These are phyloP conservation scores for Drosophila colorata DNA, from an alignment of 2,888 invertebrate species.

Conservation along the genomic window DNA sequence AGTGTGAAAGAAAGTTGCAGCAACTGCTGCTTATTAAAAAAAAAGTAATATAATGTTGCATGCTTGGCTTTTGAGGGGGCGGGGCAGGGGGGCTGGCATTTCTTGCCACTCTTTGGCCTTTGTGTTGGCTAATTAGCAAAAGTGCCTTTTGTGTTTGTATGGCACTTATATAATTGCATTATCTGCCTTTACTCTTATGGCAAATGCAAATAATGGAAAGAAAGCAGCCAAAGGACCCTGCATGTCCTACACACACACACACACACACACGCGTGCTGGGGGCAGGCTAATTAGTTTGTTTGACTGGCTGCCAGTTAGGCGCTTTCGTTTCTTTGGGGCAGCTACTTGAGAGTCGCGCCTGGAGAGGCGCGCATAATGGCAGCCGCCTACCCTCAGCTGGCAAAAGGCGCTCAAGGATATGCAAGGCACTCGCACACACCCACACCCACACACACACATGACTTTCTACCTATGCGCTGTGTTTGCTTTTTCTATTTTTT, in stretches of 20 bases:
- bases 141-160: conserved; percentile 66
- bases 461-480: conserved; percentile 25
- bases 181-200: conserved; percentile 67
- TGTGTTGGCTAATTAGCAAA: conserved; percentile 74
- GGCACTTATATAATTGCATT: conserved; percentile 78
- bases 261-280: conserved; percentile 14
- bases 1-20: conserved; percentile 64
- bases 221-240: conserved; percentile 60
- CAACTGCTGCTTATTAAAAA: conserved; percentile 28
- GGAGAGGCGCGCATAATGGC: conserved; percentile 72
- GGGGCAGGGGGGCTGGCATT: conserved; percentile 29
- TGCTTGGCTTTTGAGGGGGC: not conserved
- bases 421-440: conserved; percentile 43
- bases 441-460: conserved; percentile 29
- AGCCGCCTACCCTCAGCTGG: conserved; percentile 37
- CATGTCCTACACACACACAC: conserved; percentile 32
- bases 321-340: conserved; percentile 58
- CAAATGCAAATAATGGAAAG: conserved; percentile 76
- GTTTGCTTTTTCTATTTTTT: conserved; percentile 24
- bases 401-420: conserved; percentile 80
- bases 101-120: conserved; percentile 52
- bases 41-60: conserved; percentile 1
- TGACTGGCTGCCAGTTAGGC: conserved; percentile 42
- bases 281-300: conserved; percentile 78
- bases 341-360: conserved; percentile 70